phyloP scores from a whole-genome alignment of 2,113 vertebrate species.

The Hystrix cristata region DNA sequence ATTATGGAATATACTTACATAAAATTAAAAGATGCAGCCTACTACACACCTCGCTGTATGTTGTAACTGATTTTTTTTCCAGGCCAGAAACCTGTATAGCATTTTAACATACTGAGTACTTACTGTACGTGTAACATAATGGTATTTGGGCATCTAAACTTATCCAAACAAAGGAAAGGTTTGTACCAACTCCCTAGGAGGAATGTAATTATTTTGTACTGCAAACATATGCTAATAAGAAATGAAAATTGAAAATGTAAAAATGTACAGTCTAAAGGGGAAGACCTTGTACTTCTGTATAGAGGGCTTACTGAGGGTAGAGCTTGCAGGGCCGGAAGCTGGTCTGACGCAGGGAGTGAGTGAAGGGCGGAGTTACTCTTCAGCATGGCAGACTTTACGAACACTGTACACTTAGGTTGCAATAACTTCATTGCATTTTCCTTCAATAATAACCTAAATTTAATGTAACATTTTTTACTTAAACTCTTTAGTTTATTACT shows the following conservation, averaged over 20 bases:
- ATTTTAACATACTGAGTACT: neutral
- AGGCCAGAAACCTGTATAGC: neutral
- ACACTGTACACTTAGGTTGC: neutral
- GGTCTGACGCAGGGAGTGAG: neutral
- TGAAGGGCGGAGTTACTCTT: neutral
- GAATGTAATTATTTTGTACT: too few relatives aligned
- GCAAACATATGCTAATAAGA: too few relatives aligned
- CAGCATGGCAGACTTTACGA: neutral
- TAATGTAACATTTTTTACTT: neutral
- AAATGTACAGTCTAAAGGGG: neutral
- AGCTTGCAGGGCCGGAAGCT: neutral
- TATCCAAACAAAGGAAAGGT: neutral
- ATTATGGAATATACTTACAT: neutral
- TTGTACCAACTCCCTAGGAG: too few relatives aligned
- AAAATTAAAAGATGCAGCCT: neutral
- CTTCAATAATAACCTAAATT: neutral
- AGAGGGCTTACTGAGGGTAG: neutral
- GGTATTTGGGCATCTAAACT: neutral
- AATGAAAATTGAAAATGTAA: neutral
- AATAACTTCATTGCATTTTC: neutral
- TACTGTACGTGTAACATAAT: neutral
- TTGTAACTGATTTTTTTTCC: neutral
- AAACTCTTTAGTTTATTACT: neutral
- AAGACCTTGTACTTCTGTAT: neutral
- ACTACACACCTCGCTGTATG: too few relatives aligned